phyloP scores from a whole-genome alignment of 2,113 vertebrate species.

The Craseonycteris thonglongyai region DNA sequence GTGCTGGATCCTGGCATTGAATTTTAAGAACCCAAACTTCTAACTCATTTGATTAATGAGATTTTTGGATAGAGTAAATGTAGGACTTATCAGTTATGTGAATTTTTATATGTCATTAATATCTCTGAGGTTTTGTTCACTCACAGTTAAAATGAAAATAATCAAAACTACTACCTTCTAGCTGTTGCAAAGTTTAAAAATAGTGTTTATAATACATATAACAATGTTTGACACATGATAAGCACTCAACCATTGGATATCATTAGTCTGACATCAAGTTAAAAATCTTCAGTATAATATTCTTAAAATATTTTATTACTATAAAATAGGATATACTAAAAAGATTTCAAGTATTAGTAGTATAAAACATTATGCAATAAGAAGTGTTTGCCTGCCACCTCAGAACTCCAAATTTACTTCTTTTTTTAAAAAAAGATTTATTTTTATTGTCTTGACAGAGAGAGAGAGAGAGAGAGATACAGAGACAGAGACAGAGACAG shows the following conservation, averaged over 20 bases:
- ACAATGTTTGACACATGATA: neutral
- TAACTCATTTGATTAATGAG: neutral
- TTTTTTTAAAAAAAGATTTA: no score
- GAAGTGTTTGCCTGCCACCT: neutral
- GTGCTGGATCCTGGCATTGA: neutral
- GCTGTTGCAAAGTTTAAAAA: neutral
- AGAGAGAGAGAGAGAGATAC: no score
- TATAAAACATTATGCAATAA: neutral
- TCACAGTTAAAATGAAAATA: neutral
- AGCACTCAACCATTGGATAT: neutral
- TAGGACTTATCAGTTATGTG: neutral
- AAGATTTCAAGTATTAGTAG: neutral
- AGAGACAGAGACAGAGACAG: no score
- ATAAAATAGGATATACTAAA: neutral
- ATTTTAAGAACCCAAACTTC: neutral
- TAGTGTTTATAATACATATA: neutral
- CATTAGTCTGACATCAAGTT: neutral
- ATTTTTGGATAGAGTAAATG: neutral
- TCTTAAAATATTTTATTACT: neutral
- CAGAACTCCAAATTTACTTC: neutral
- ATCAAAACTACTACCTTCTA: neutral
- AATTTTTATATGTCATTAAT: neutral
- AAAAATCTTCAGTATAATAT: neutral
- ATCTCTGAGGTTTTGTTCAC: neutral
- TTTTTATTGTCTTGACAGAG: no score